A percentile compares a stretch with the other conserved stretches of the same genome.
Conservation (phyloP, 2,113 vertebrate genomes). For the Tapirus terrestris region DNA sequence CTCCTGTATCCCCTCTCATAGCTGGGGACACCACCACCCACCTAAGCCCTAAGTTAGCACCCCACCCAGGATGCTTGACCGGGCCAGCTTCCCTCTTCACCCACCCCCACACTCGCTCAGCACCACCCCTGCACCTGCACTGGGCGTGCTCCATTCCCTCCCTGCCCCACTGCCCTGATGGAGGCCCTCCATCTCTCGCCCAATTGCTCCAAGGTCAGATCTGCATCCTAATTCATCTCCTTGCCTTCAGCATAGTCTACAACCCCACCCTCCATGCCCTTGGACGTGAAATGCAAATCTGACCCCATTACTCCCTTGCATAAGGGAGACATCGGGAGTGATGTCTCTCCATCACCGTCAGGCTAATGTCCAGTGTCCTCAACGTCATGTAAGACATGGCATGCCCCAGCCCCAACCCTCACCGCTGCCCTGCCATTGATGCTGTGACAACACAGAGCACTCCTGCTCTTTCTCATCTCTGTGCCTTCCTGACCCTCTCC, state of each 20-base stretch:
- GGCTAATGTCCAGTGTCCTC: neutral
- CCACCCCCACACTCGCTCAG: too few relatives aligned
- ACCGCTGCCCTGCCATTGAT: rapidly evolving
- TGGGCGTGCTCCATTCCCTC: rapidly evolving
- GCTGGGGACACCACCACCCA: neutral
- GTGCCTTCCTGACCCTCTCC: neutral
- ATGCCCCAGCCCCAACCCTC: neutral
- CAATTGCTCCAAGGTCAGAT: neutral
- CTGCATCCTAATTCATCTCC: neutral
- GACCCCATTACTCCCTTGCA: neutral
- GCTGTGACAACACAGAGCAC: neutral
- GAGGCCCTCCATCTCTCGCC: neutral
- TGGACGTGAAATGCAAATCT: neutral
- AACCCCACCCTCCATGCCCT: too few relatives aligned
- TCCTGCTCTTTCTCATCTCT: neutral
- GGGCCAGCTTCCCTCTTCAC: neutral
- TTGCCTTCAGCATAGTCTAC: too few relatives aligned
- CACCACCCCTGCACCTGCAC: neutral
- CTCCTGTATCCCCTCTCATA: neutral
- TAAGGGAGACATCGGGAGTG: too few relatives aligned
- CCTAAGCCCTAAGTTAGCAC: neutral
- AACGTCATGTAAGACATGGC: rapidly evolving
- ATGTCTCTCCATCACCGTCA: neutral
- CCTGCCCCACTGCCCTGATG: neutral
- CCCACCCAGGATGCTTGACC: neutral